Evolutionary conservation across 2,797 vertebrate species (phyloP).

Genomic region (Okamejei kenojei): DNA sequence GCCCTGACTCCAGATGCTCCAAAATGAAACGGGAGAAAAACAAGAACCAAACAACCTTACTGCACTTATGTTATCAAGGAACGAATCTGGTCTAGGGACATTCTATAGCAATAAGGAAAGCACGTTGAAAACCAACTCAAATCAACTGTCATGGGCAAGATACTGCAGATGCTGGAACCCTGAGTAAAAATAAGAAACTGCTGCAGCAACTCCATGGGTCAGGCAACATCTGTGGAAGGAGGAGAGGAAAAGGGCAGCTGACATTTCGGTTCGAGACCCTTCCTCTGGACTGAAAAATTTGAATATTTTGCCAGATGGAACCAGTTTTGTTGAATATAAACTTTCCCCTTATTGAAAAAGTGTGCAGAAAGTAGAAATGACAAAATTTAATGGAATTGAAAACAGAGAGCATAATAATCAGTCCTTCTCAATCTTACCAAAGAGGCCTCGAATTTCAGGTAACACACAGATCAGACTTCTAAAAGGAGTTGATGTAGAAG

Average conservation of each 20-base stretch:
- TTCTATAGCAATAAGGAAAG: too few relatives aligned
- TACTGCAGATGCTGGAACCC: too few relatives aligned
- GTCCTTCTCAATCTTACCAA: background rate
- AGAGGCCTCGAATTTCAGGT: background rate
- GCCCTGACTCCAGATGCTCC: background rate
- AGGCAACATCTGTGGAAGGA: too few relatives aligned
- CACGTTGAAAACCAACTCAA: background rate
- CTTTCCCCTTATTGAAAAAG: background rate
- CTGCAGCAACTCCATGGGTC: too few relatives aligned
- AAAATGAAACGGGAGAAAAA: background rate
- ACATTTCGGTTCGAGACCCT: too few relatives aligned
- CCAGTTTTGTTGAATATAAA: background rate
- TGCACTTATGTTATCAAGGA: background rate
- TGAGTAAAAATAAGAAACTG: too few relatives aligned
- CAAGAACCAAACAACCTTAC: background rate
- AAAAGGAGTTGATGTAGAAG: too few relatives aligned
- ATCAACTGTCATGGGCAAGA: too few relatives aligned
- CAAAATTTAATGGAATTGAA: background rate
- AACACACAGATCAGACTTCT: background rate
- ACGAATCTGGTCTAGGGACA: background rate
- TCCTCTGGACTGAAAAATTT: too few relatives aligned
- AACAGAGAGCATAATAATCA: background rate
- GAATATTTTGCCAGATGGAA: too few relatives aligned
- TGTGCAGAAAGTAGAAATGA: background rate
- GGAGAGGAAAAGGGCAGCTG: too few relatives aligned